A percentile compares a stretch with the other conserved stretches of the same genome.
Conservation (phyloP, 1,140 invertebrate species). For the Galleria mellonella region DNA sequence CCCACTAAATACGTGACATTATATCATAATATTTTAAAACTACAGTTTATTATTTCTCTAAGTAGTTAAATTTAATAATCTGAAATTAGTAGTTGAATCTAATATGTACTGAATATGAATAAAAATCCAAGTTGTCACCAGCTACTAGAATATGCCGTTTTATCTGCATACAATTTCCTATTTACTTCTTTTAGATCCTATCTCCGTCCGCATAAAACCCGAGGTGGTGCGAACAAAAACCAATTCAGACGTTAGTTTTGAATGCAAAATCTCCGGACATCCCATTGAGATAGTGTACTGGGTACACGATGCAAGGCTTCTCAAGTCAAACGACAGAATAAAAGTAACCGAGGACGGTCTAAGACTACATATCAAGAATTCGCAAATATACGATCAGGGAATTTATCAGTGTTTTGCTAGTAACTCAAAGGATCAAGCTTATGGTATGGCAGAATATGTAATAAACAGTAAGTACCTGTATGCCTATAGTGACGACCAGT, state of each 20-base stretch:
- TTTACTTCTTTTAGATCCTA: conserved; percentile 75
- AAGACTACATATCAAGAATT: conserved; percentile 79
- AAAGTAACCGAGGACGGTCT: conserved; percentile 73
- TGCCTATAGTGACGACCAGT: neutral
- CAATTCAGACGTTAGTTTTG: conserved; percentile 87
- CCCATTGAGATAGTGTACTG: conserved; percentile 87
- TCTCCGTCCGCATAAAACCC: conserved; percentile 83
- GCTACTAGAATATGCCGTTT: no score
- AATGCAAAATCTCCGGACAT: conserved; percentile 90
- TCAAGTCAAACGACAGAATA: conserved; percentile 76
- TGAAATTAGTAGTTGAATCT: no score
- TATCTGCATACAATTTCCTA: neutral
- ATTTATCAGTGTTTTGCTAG: conserved; percentile 94
- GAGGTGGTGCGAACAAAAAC: conserved; percentile 86
- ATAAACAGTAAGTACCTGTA: conserved; percentile 83
- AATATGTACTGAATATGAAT: no score
- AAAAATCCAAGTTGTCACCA: no score
- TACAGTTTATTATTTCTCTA: no score
- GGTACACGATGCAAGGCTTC: conserved; percentile 86
- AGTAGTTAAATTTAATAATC: no score
- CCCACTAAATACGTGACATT: no score
- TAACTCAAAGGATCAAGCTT: conserved; percentile 89
- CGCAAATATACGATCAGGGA: conserved; percentile 86
- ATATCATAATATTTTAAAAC: no score
- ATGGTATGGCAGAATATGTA: conserved; percentile 86